phyloP scores from a whole-genome alignment of 2,797 vertebrate species.

The Margarornis squamiger region DNA sequence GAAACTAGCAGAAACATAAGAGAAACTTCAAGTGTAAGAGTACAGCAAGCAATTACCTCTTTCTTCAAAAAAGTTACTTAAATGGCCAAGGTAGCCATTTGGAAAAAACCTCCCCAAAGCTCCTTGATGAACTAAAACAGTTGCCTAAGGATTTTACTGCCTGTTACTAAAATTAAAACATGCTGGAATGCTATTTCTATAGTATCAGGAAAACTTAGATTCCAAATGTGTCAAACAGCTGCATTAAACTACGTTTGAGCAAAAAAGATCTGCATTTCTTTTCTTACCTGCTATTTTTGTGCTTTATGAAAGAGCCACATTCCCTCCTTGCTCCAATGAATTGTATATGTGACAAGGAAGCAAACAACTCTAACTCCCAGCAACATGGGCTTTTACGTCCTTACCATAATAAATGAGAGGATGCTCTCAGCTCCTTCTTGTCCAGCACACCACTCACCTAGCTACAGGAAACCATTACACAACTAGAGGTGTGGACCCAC shows the following conservation, averaged over 20 bases:
- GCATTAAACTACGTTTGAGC: background rate
- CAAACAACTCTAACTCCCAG: slow-evolving; percentile 39
- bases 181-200: background rate
- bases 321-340: background rate
- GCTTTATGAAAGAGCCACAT: background rate
- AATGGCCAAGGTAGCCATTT: background rate
- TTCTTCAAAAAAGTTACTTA: background rate
- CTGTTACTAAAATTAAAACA: background rate
- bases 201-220: background rate
- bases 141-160: background rate
- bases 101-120: background rate
- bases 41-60: background rate
- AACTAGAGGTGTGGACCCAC: slow-evolving; percentile 43
- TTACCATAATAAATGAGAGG: slow-evolving; percentile 31
- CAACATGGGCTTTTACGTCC: background rate
- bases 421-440: background rate
- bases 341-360: background rate
- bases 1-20: background rate
- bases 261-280: background rate
- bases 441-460: slow-evolving; percentile 6
- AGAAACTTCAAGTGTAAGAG: background rate
- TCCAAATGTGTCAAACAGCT: background rate
- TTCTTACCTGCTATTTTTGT: background rate
- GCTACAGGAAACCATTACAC: slow-evolving; percentile 40
- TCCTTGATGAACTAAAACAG: background rate